phyloP scores from a whole-genome alignment of 2,888 invertebrate genomes.

The Eupsilia transversa region DNA sequence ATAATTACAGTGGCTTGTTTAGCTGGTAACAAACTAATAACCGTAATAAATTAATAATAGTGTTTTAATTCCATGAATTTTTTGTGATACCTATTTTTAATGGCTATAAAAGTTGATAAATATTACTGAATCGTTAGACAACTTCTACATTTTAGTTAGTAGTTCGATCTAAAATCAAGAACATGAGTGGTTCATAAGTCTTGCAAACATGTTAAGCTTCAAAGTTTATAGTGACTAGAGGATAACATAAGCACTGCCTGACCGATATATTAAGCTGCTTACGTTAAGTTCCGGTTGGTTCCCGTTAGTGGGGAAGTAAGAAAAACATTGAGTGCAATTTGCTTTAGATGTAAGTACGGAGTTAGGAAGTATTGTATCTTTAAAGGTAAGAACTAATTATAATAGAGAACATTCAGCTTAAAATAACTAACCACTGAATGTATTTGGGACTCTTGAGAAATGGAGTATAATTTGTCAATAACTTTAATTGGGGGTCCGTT shows the following conservation, averaged over 20 bases:
- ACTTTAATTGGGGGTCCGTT: no score
- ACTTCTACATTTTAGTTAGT: background rate
- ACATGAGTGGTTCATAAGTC: slow-evolving; percentile 10
- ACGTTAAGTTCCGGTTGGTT: slow-evolving; percentile 39
- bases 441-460: no score
- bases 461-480: no score
- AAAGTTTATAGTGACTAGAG: slow-evolving; percentile 32
- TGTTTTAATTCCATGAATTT: background rate
- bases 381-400: background rate
- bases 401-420: no score
- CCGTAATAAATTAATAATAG: slow-evolving; percentile 1
- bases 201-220: slow-evolving; percentile 27
- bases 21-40: slow-evolving; percentile 6
- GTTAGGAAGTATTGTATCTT: slow-evolving; percentile 7
- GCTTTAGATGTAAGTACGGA: slow-evolving; percentile 12
- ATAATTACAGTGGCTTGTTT: background rate
- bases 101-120: background rate
- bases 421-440: no score
- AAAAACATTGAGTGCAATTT: slow-evolving; percentile 34
- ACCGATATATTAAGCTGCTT: slow-evolving; percentile 52
- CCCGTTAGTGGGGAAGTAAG: slow-evolving; percentile 6
- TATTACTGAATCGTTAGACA: background rate
- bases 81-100: background rate
- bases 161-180: slow-evolving; percentile 5
- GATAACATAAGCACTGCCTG: slow-evolving; percentile 42